Conservation (phyloP, 2,113 vertebrate genomes). For the Rattus rattus region DNA sequence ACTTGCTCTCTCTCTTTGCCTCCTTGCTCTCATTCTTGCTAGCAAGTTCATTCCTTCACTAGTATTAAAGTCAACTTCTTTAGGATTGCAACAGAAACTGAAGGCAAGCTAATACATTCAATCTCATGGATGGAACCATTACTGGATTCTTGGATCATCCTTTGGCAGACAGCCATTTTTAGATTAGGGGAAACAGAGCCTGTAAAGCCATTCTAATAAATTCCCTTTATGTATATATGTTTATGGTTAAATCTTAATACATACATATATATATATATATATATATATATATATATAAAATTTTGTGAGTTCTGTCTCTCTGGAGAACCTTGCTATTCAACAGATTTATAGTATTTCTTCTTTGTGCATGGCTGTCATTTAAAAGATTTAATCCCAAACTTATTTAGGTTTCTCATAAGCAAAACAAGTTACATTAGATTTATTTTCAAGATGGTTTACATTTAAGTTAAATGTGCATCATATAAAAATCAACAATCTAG, state of each 20-base stretch:
- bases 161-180: neutral
- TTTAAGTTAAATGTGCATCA: neutral
- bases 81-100: neutral
- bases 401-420: neutral
- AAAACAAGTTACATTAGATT: conserved; percentile 46
- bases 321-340: neutral
- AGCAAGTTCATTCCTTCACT: neutral
- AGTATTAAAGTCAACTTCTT: neutral
- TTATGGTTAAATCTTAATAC: neutral
- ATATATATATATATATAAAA: neutral
- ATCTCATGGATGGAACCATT: neutral
- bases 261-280: neutral
- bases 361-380: neutral
- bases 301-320: neutral
- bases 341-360: conserved; percentile 3
- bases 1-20: neutral
- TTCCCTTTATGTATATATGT: neutral
- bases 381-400: neutral
- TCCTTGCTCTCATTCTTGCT: neutral
- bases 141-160: neutral
- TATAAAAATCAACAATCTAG: neutral
- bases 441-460: neutral
- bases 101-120: neutral
- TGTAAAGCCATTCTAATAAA: neutral
- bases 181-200: neutral